These are phyloP conservation scores for Agrotis exclamationis DNA, from an alignment of 2,888 invertebrate species.

Conservation along the genomic window DNA sequence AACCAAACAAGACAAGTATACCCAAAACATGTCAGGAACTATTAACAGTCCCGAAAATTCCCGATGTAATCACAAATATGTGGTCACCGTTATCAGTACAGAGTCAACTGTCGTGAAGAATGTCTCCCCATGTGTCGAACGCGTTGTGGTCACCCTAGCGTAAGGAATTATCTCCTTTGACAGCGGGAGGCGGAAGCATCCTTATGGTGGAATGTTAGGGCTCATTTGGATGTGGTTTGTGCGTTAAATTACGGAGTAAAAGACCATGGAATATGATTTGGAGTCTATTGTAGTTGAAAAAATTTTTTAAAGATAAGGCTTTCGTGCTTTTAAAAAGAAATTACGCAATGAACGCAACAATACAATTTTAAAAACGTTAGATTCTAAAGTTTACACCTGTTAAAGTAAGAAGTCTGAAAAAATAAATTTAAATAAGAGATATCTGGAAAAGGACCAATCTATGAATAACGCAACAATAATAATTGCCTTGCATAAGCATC, in stretches of 20 bases:
- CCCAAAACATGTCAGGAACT: slow-evolving; percentile 57
- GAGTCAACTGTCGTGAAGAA: slow-evolving; percentile 53
- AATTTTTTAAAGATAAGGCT: too few relatives aligned
- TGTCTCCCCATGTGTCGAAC: slow-evolving; percentile 47
- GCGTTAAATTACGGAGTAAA: slow-evolving; percentile 20
- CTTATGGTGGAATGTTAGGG: slow-evolving; percentile 32
- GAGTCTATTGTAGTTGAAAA: background rate
- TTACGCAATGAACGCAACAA: too few relatives aligned
- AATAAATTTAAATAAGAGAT: too few relatives aligned
- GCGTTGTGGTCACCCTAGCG: slow-evolving; percentile 56
- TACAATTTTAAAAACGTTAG: too few relatives aligned
- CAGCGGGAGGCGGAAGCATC: slow-evolving; percentile 62
- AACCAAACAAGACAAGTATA: slow-evolving; percentile 47
- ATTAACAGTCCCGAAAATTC: slow-evolving; percentile 54
- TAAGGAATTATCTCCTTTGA: slow-evolving; percentile 67
- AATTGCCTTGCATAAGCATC: too few relatives aligned
- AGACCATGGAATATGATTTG: background rate
- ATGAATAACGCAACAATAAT: too few relatives aligned
- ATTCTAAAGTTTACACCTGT: too few relatives aligned
- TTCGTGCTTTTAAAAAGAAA: too few relatives aligned
- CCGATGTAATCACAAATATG: slow-evolving; percentile 58
- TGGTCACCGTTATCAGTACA: slow-evolving; percentile 57
- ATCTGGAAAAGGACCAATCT: too few relatives aligned
- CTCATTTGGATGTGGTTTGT: background rate
- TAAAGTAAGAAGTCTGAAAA: too few relatives aligned